Base-by-base conservation (phyloP, 2,888 invertebrate genomes). In the Tipula lateralis region DNA sequence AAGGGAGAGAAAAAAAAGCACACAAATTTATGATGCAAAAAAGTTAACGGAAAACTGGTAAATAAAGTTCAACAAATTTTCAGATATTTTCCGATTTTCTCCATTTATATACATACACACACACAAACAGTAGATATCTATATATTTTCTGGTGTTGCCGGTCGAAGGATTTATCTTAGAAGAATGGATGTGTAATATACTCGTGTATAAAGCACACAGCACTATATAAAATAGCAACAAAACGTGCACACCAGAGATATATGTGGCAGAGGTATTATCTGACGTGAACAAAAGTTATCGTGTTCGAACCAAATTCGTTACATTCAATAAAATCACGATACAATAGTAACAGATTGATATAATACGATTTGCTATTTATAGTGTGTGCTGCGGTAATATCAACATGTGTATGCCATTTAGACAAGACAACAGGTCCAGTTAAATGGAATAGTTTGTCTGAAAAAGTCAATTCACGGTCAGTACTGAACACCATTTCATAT, bases 1-100 rank as follows among this genome's bases (percentile, higher is more conserved):
- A 66, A 24, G 19, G 66, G 66, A 24, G 19, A 24, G 66, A 66
- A 66, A 24, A 66, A n/a, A n/a, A n/a, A n/a, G n/a, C n/a, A n/a
- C n/a, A n/a, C n/a, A n/a, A 66, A 66, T 66, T 19, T 66, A 66
- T 66, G 24, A 66, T 66, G 66, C 66, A 66, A 66, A 66, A n/a
- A 66, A 66, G 19, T 66, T 66, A 66, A 66, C 66, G 66, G 24
- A 66, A 66, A 66, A 66, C 19, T 66, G 7, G 66, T 66, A 66
- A 19, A 66, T 66, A 66, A 50, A 50, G 66, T n/a, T 24, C 7
- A 66, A 66, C 24, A 66, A 66, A 66, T 66, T 66, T 66, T 66
- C 24, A 66, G 24, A 66, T 9, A 66, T 24, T 24, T 66, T 24
- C 66, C 66, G 66, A 66, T 66, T 66, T 66, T 66, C 24, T 50